Percentiles rank a stretch among this genome's conserved stretches.
Conservation (phyloP, 64 coral and sea anemone genomes). For the Pocillopora verrucosa region DNA sequence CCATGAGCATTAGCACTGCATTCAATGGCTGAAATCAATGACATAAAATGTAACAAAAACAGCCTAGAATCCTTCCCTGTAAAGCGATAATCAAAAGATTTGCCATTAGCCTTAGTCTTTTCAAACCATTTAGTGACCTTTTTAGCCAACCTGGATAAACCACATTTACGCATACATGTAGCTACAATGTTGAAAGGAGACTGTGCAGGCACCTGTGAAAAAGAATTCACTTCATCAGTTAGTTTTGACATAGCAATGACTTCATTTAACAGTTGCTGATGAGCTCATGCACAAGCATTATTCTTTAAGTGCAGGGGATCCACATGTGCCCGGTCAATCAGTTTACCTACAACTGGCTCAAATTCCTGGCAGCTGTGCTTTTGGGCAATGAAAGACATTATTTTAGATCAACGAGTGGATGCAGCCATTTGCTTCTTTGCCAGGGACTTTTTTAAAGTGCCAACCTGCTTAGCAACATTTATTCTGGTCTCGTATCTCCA, state of each 20-base stretch:
- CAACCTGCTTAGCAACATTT: constrained; percentile 25
- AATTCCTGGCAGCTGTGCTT: constrained; percentile 38
- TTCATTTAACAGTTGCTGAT: neutral
- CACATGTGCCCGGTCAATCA: constrained; percentile 39
- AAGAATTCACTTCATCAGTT: neutral
- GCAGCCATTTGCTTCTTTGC: constrained; percentile 29
- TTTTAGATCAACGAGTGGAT: constrained; percentile 1
- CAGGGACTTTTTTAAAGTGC: neutral
- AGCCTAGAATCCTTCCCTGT: constrained; percentile 61
- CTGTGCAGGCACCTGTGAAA: neutral
- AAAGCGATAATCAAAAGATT: constrained; percentile 56
- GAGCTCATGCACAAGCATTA: constrained; percentile 45
- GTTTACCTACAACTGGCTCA: neutral
- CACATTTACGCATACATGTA: neutral
- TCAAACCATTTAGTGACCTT: constrained; percentile 19
- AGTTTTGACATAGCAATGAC: constrained; percentile 34
- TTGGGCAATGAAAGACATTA: constrained; percentile 24
- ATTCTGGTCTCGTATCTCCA: constrained; percentile 4
- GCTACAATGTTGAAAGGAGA: constrained; percentile 1
- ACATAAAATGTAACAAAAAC: constrained; percentile 74
- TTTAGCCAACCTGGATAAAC: neutral
- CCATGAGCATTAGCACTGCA: neutral
- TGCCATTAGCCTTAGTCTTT: constrained; percentile 15
- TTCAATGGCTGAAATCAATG: constrained; percentile 52
- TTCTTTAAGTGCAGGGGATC: constrained; percentile 43